Percentiles rank a stretch among this genome's conserved stretches.
Conservation (phyloP, 2,888 invertebrate genomes). For the Nycteola revayana region DNA sequence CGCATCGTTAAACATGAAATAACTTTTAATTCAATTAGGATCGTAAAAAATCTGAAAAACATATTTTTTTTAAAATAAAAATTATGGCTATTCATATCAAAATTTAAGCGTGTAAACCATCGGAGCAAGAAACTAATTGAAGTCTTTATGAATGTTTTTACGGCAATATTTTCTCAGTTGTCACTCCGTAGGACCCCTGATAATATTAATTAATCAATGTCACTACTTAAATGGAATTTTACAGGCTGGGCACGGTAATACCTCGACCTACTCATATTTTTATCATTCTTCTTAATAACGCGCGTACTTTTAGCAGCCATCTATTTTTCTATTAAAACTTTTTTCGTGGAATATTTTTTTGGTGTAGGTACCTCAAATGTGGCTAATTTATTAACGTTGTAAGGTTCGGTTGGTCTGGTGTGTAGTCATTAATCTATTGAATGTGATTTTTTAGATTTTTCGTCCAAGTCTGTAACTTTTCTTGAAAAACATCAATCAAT, state of each 20-base stretch:
- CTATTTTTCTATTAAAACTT: slow-evolving; percentile 2
- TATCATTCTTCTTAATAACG: slow-evolving; percentile 41
- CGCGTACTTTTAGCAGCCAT: slow-evolving; percentile 33
- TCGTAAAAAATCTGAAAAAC: no score
- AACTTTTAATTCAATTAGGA: no score
- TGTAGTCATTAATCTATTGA: no score
- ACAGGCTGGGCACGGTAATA: slow-evolving; percentile 35
- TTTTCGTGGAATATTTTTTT: neutral
- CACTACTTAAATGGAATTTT: slow-evolving; percentile 46
- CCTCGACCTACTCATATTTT: slow-evolving; percentile 40
- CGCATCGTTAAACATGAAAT: no score
- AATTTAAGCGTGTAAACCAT: neutral
- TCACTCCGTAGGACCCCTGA: slow-evolving; percentile 29
- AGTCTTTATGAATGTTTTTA: slow-evolving; percentile 27
- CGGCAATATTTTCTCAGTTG: slow-evolving; percentile 29
- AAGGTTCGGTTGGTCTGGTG: no score
- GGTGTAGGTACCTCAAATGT: slow-evolving; percentile 18
- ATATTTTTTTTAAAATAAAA: neutral
- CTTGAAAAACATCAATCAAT: no score
- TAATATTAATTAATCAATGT: slow-evolving; percentile 53
- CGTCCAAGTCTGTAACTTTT: no score
- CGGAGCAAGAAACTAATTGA: slow-evolving; percentile 20
- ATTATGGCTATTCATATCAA: neutral
- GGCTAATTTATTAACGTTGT: slow-evolving; percentile 6
- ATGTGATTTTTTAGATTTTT: no score